phyloP scores from a whole-genome alignment of 2,797 vertebrate species.

The Xerus rutilus region DNA sequence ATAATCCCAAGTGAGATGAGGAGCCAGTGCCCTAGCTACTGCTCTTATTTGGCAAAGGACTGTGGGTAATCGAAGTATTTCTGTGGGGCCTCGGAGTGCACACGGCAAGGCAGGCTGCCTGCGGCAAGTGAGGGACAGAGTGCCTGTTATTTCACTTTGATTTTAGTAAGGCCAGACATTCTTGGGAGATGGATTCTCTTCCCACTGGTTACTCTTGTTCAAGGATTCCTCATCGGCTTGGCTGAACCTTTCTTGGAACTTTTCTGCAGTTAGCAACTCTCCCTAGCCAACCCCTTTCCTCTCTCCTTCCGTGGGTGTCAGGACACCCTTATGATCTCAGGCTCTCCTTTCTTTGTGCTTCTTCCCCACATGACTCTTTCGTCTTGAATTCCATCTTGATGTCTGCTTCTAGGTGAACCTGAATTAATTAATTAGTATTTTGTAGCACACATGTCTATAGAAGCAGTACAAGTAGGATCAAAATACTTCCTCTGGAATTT shows the following conservation, averaged over 20 bases:
- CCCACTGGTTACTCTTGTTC: not conserved
- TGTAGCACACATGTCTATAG: not conserved
- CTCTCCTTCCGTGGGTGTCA: not conserved
- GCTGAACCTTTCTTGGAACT: not conserved
- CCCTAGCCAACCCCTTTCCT: not conserved
- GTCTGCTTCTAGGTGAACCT: not conserved
- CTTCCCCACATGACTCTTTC: not conserved
- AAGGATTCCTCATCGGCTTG: not conserved
- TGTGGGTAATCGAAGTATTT: too few relatives aligned
- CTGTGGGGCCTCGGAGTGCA: too few relatives aligned
- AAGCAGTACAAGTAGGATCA: not conserved
- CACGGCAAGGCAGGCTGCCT: too few relatives aligned
- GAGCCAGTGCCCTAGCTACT: too few relatives aligned
- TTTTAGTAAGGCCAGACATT: not conserved
- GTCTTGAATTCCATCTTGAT: not conserved
- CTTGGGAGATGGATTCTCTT: not conserved
- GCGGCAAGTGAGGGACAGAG: too few relatives aligned
- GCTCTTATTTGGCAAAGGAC: too few relatives aligned
- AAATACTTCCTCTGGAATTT: not conserved
- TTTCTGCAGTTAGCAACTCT: not conserved
- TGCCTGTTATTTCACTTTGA: not conserved
- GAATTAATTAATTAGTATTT: not conserved
- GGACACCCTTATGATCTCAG: not conserved
- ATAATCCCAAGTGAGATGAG: too few relatives aligned
- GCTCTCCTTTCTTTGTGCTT: not conserved